Base-by-base conservation (phyloP, 1,140 invertebrate species). In the Drosophila micromelanica region DNA sequence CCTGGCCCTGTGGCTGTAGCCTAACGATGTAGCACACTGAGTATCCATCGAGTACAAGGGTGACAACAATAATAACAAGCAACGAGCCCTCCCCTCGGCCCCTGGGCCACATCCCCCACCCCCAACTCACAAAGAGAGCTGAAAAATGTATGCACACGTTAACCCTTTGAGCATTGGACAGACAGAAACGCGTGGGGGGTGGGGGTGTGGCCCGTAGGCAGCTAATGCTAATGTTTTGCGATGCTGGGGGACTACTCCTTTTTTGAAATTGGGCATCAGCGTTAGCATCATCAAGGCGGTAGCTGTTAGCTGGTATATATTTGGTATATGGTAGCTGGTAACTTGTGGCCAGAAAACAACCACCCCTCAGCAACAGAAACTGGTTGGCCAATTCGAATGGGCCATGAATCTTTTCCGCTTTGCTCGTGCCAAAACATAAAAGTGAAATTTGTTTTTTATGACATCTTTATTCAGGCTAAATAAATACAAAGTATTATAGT, bases 381-480 rank as follows among this genome's bases (percentile, higher is more conserved):
- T 23, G 2, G 56, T 40, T 46, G 68, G 68, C 78, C 82, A 82
- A 79, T 87, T 89, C 82, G 76, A 71, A 71, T 77, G 76, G 76
- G 76, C 68, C 73, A 90, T 90, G 78, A 90, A 90, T 90, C 86
- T 90, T 54, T 90, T 86, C 65, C 78, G 78, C 71, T 49, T 71
- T 70, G 51, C 30, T 67, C 35, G 55, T 76, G 70, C 57, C 76
- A 81, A 90, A 90, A 82, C 76, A 90, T 87, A 82, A 90, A 90
- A 90, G 81, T 75, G 76, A 70, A 90, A 90, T 82, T 87, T 76
- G 76, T 87, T 90, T 90, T 90, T 90, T 90, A 90, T 90, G 86
- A 90, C 78, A 90, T 81, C 86, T 90, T 89, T 90, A 86, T 90
- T 65, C 64, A 38, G 68, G 73, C 81, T 77, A 90, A 90, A 90